A percentile compares a stretch with the other conserved stretches of the same genome.
These are phyloP conservation scores for Sepioteuthis lessoniana DNA, from an alignment of 2,888 invertebrate genomes.

Conservation along the genomic window DNA sequence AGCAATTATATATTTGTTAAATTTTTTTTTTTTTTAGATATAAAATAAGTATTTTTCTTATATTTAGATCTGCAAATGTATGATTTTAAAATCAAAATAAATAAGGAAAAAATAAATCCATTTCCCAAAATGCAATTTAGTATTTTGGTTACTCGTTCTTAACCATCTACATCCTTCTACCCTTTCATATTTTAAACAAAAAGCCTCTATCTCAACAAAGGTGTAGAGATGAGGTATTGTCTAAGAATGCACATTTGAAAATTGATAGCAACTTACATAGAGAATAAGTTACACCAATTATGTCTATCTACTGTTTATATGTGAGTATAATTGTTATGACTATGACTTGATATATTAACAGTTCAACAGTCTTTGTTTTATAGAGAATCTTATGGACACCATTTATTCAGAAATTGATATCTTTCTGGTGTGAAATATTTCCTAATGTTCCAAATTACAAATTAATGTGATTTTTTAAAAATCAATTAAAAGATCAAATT, in stretches of 20 bases:
- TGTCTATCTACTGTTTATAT: neutral
- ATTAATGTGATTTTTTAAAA: neutral
- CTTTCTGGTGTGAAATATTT: neutral
- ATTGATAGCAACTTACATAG: neutral
- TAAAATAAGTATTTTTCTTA: neutral
- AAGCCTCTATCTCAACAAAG: neutral
- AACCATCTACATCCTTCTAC: neutral
- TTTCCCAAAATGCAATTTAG: conserved; percentile 21
- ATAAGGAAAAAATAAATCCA: neutral
- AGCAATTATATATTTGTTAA: neutral
- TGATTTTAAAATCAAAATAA: neutral
- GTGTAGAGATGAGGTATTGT: neutral
- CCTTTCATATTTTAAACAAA: neutral
- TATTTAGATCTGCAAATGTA: neutral
- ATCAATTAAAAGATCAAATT: neutral
- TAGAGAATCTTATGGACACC: neutral
- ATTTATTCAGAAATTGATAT: neutral
- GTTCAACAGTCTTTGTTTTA: neutral
- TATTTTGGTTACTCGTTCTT: neutral
- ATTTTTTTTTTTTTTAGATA: neutral
- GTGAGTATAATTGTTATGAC: neutral
- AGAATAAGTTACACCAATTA: neutral
- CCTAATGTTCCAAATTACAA: neutral
- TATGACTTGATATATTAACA: neutral
- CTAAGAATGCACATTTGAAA: neutral